These are phyloP conservation scores for Coilia nasus DNA, from an alignment of 2,797 vertebrate genomes.

Conservation along the genomic window DNA sequence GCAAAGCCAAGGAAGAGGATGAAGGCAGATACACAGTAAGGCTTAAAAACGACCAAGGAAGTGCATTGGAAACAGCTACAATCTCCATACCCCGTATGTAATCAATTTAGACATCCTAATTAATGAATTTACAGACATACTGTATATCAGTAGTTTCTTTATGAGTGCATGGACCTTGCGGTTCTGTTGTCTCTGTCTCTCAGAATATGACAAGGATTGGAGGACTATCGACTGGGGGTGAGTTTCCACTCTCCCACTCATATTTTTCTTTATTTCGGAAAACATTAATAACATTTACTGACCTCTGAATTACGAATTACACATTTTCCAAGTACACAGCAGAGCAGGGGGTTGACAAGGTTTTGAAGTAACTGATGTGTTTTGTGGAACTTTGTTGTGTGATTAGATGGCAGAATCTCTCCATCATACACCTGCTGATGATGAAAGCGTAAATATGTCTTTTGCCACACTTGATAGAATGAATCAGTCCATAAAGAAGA, in stretches of 20 bases:
- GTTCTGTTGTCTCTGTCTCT: background rate
- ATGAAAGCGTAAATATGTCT: background rate
- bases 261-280: background rate
- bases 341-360: too few species aligned
- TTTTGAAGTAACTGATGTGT: background rate
- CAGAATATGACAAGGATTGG: background rate
- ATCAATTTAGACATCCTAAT: background rate
- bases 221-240: background rate
- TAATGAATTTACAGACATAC: too few species aligned
- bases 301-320: background rate
- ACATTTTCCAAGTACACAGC: too few species aligned
- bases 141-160: too few species aligned
- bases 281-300: background rate
- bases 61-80: background rate
- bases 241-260: background rate
- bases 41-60: background rate
- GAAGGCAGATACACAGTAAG: background rate
- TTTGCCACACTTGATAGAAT: background rate
- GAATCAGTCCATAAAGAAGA: background rate
- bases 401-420: background rate
- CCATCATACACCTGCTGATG: background rate
- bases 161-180: too few species aligned
- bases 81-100: background rate
- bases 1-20: background rate
- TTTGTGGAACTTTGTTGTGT: background rate